Evolutionary conservation across 92 coral and sea anemone species (phyloP).

Genomic region (Scolanthus callimorphus): DNA sequence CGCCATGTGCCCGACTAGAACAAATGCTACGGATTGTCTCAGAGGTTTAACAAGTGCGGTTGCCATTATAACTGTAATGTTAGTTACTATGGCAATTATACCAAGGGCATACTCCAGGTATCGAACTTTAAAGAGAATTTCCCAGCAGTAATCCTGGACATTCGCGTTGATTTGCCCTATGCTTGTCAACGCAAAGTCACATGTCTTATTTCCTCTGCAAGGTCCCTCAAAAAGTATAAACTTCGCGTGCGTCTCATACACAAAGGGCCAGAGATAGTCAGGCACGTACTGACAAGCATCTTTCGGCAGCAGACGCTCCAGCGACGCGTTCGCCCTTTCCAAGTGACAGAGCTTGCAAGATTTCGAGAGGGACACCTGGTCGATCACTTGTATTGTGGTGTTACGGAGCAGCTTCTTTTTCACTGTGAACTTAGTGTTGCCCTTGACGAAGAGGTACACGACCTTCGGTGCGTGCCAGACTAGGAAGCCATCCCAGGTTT

Average conservation of each 20-base stretch:
- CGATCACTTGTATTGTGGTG: conserved; percentile 4
- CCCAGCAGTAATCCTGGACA: conserved; percentile 27
- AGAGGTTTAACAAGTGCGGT: not conserved
- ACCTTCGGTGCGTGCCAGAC: conserved; percentile 1
- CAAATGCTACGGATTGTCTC: conserved; percentile 1
- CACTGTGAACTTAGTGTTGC: conserved; percentile 4
- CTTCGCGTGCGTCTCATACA: not conserved
- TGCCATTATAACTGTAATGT: conserved; percentile 15
- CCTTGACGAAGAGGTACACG: conserved; percentile 3
- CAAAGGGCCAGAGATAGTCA: not conserved
- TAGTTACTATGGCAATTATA: conserved; percentile 13
- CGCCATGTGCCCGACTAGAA: conserved; percentile 34
- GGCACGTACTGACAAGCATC: conserved; percentile 7
- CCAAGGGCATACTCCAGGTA: conserved; percentile 5
- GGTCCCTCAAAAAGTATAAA: conserved; percentile 7
- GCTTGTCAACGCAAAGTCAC: conserved; percentile 1
- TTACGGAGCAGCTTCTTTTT: not conserved
- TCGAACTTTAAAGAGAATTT: conserved; percentile 3
- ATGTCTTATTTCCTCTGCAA: conserved; percentile 1
- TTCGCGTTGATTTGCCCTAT: not conserved
- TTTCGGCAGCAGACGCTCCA: not conserved
- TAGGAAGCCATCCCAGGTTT: conserved; percentile 10
- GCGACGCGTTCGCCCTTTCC: not conserved
- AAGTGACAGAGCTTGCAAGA: conserved; percentile 1
- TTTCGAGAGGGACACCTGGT: not conserved